A percentile compares a stretch with the other conserved stretches of the same genome.
phyloP scores from a whole-genome alignment of 1,140 invertebrate genomes.

The Aphaenogaster rudis region DNA sequence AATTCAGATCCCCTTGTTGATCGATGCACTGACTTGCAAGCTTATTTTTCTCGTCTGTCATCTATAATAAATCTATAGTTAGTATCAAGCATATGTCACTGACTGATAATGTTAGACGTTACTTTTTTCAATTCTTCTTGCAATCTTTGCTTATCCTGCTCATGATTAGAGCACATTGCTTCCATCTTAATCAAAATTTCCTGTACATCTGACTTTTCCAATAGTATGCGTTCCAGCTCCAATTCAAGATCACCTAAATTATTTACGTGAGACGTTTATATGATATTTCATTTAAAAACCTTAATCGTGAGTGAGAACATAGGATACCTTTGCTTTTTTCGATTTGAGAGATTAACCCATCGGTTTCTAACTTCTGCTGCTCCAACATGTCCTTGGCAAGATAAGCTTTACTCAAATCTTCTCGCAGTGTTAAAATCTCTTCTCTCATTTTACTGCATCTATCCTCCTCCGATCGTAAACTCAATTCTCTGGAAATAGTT shows the following conservation, averaged over 20 bases:
- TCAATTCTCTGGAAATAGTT: slow-evolving; percentile 83
- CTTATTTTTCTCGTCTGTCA: slow-evolving; percentile 90
- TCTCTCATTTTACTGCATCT: slow-evolving; percentile 91
- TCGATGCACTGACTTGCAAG: slow-evolving; percentile 91
- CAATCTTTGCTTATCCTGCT: slow-evolving; percentile 91
- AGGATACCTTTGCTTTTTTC: slow-evolving; percentile 91
- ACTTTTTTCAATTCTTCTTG: slow-evolving; percentile 91
- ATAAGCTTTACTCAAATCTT: slow-evolving; percentile 92
- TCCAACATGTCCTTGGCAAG: slow-evolving; percentile 92
- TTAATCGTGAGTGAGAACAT: not conserved
- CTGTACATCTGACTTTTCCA: slow-evolving; percentile 92
- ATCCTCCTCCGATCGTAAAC: slow-evolving; percentile 91
- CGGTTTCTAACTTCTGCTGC: slow-evolving; percentile 92
- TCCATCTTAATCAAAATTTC: slow-evolving; percentile 92
- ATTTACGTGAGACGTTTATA: not conserved
- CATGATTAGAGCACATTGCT: slow-evolving; percentile 89
- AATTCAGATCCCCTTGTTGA: slow-evolving; percentile 91
- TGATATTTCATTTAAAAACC: not conserved
- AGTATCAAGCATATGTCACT: not conserved
- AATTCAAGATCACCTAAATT: slow-evolving; percentile 91
- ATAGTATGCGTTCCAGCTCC: slow-evolving; percentile 90
- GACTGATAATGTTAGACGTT: slow-evolving; percentile 27
- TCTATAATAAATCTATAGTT: slow-evolving; percentile 81
- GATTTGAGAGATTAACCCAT: slow-evolving; percentile 90
- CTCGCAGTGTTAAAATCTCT: slow-evolving; percentile 91